These are phyloP conservation scores for Falcaria lacertinaria DNA, from an alignment of 2,888 invertebrate species.

Conservation along the genomic window DNA sequence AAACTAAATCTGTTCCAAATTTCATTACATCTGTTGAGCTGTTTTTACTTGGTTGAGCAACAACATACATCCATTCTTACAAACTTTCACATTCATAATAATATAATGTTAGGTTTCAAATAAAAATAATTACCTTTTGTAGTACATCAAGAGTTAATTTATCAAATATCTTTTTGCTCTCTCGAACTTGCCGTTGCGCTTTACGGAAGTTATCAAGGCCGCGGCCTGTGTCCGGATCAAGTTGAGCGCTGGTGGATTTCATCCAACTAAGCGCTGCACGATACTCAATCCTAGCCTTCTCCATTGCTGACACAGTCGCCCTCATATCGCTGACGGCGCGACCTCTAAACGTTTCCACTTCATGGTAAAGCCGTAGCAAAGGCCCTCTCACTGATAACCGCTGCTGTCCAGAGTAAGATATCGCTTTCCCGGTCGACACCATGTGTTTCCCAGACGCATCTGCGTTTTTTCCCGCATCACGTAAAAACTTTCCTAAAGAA, in stretches of 20 bases:
- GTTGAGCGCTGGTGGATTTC: slow-evolving; percentile 96
- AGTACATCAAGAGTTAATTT: slow-evolving; percentile 95
- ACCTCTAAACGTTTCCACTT: slow-evolving; percentile 97
- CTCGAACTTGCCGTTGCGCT: slow-evolving; percentile 88
- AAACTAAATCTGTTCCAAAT: too few species aligned
- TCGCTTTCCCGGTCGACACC: slow-evolving; percentile 86
- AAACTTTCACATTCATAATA: too few species aligned
- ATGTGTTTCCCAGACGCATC: slow-evolving; percentile 86
- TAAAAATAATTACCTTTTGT: slow-evolving; percentile 84
- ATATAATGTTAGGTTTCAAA: too few species aligned
- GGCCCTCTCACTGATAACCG: slow-evolving; percentile 92
- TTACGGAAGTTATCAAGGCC: slow-evolving; percentile 97
- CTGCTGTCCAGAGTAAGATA: slow-evolving; percentile 95
- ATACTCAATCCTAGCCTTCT: slow-evolving; percentile 96
- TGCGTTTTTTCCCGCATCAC: slow-evolving; percentile 94
- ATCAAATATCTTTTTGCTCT: slow-evolving; percentile 94
- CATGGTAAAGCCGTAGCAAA: slow-evolving; percentile 92
- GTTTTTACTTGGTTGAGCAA: too few species aligned
- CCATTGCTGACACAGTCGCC: slow-evolving; percentile 95
- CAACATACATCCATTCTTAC: too few species aligned
- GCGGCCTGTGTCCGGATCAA: slow-evolving; percentile 98
- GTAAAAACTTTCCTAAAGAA: slow-evolving; percentile 94
- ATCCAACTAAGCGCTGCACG: slow-evolving; percentile 98
- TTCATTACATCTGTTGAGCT: too few species aligned
- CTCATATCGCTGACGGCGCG: slow-evolving; percentile 96